These are phyloP conservation scores for Saccostrea glomerata DNA, from an alignment of 1,140 invertebrate genomes.

Conservation along the genomic window DNA sequence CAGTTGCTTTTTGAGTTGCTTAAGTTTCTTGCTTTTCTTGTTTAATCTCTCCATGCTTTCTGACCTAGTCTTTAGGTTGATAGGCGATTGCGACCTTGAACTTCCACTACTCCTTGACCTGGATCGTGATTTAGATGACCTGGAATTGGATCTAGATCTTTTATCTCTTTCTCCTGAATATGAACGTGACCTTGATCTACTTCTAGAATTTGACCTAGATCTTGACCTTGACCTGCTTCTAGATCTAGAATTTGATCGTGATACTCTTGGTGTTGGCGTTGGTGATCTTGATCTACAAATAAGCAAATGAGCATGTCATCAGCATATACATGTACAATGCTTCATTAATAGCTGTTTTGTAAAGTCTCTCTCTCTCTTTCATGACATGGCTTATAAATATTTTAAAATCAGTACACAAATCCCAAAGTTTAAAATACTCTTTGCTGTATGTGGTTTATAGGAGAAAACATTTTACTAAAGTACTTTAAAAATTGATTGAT, in stretches of 20 bases:
- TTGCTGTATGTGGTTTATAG: no score
- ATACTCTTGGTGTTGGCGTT: conserved; percentile 39
- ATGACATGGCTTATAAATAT: no score
- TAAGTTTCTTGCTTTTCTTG: conserved; percentile 57
- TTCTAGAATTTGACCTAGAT: conserved; percentile 45
- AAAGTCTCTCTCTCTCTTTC: no score
- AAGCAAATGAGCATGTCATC: neutral
- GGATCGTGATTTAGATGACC: conserved; percentile 37
- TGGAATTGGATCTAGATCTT: conserved; percentile 43
- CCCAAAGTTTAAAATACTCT: no score
- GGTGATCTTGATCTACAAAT: conserved; percentile 44
- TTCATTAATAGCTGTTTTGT: no score
- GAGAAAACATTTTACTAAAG: no score
- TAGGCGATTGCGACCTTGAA: conserved; percentile 39
- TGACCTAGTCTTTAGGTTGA: conserved; percentile 19
- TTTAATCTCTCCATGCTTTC: conserved; percentile 37
- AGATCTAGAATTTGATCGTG: conserved; percentile 24
- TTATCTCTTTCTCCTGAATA: neutral
- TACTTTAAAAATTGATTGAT: no score
- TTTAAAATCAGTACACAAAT: no score
- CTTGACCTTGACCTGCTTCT: conserved; percentile 37
- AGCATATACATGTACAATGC: no score
- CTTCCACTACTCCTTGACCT: conserved; percentile 55
- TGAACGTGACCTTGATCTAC: conserved; percentile 51
- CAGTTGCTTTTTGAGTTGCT: conserved; percentile 56